A percentile compares a stretch with the other conserved stretches of the same genome.
Evolutionary conservation across 2,888 invertebrate species (phyloP).

Genomic region (Amblyjoppa fuscipennis): DNA sequence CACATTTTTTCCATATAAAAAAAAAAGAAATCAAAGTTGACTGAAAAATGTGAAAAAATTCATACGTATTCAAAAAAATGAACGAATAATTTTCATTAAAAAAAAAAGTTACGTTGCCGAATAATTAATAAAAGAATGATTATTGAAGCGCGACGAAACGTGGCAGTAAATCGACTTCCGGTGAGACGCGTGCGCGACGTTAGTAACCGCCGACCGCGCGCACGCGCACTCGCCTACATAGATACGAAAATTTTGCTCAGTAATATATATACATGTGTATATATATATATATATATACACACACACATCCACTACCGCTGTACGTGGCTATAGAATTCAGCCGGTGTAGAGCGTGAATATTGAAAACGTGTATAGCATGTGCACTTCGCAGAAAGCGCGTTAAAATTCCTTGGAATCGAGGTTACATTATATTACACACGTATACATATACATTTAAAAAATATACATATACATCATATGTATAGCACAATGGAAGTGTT

Average conservation of each 20-base stretch:
- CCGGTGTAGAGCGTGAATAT: slow-evolving; percentile 42
- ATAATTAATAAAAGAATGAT: neutral
- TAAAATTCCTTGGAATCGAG: slow-evolving; percentile 32
- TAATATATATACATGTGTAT: neutral
- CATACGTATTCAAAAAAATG: too few relatives aligned
- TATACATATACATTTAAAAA: neutral
- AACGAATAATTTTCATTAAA: too few relatives aligned
- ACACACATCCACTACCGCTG: neutral
- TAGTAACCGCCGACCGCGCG: slow-evolving; percentile 64
- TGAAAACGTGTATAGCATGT: slow-evolving; percentile 21
- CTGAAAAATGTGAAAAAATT: too few relatives aligned
- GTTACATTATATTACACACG: neutral
- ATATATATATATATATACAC: neutral
- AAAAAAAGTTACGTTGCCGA: too few relatives aligned
- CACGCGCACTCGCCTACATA: slow-evolving; percentile 39
- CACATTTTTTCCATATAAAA: too few relatives aligned
- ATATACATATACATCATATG: too few relatives aligned
- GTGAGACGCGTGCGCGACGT: slow-evolving; percentile 74
- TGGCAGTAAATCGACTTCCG: slow-evolving; percentile 78
- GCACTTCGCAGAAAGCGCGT: slow-evolving; percentile 26
- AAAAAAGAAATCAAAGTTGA: too few relatives aligned
- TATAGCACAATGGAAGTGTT: neutral
- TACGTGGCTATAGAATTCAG: slow-evolving; percentile 18
- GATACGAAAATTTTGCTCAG: slow-evolving; percentile 15
- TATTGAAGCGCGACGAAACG: slow-evolving; percentile 67